Percentiles rank a stretch among this genome's conserved stretches.
phyloP scores from a whole-genome alignment of 2,888 invertebrate genomes.

The Eilema griseolum region DNA sequence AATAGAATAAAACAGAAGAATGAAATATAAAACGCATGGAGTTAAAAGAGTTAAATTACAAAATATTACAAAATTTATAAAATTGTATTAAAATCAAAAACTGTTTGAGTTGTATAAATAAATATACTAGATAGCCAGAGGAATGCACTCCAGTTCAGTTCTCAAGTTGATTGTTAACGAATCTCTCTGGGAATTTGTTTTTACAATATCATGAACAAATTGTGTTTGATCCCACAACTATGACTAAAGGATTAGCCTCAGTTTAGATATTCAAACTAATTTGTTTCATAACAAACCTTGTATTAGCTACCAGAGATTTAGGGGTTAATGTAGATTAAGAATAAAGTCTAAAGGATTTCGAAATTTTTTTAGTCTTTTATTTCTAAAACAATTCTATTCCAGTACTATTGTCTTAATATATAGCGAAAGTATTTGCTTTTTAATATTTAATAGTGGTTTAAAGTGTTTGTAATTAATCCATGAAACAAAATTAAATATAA shows the following conservation, averaged over 20 bases:
- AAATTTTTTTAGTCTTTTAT: background rate
- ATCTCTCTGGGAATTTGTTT: conserved; percentile 22
- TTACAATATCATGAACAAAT: conserved; percentile 5
- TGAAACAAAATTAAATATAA: too few species aligned
- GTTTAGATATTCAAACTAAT: background rate
- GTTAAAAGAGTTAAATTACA: conserved; percentile 5
- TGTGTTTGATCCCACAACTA: background rate
- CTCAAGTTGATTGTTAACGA: conserved; percentile 42
- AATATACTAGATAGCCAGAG: conserved; percentile 6
- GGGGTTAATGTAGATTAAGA: background rate
- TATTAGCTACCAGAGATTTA: background rate
- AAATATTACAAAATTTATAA: conserved; percentile 6
- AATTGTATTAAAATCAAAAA: conserved; percentile 26
- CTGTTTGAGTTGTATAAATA: conserved; percentile 27
- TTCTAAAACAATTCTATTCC: too few species aligned
- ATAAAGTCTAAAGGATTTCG: background rate
- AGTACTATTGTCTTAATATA: too few species aligned
- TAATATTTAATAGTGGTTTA: too few species aligned
- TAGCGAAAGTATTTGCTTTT: too few species aligned
- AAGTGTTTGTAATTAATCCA: too few species aligned
- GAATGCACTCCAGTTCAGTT: conserved; percentile 24
- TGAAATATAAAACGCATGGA: background rate
- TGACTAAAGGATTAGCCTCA: background rate
- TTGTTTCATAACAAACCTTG: background rate
- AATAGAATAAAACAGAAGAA: background rate